phyloP scores from a whole-genome alignment of 2,797 vertebrate species.

The Glossophaga mutica region DNA sequence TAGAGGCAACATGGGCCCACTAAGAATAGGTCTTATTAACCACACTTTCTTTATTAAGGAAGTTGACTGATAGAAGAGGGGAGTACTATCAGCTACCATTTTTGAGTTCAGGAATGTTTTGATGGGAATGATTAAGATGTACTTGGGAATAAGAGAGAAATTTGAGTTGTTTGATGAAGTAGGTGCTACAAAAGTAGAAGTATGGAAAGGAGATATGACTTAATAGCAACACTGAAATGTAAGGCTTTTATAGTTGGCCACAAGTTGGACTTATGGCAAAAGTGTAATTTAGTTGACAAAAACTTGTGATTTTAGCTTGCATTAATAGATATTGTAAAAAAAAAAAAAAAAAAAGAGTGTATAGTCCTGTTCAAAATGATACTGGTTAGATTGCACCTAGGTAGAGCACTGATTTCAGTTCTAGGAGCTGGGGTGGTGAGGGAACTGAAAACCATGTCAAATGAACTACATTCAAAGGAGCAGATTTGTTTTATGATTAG shows the following conservation, averaged over 20 bases:
- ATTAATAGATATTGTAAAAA: background rate
- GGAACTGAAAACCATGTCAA: conserved; percentile 9
- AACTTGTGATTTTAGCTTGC: conserved; percentile 6
- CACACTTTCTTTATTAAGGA: conserved; percentile 21
- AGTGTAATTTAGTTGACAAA: conserved; percentile 2
- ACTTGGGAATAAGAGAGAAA: background rate
- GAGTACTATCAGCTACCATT: background rate
- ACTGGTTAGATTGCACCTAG: background rate
- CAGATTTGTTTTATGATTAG: conserved; percentile 11
- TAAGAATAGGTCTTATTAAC: background rate
- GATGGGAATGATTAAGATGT: background rate
- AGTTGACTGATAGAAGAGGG: background rate
- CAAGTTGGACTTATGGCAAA: background rate
- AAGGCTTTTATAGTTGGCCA: background rate
- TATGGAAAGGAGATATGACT: background rate
- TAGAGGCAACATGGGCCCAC: background rate
- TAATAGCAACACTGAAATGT: background rate
- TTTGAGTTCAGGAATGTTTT: conserved; percentile 13
- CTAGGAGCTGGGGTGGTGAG: background rate
- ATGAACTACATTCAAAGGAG: background rate
- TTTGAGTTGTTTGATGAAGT: conserved; percentile 6
- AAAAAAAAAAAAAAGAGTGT: background rate
- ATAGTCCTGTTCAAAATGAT: background rate
- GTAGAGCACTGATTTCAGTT: background rate
- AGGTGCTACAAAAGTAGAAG: background rate